Base-by-base conservation (phyloP, 2,797 vertebrate species). In the Cyprinella venusta region DNA sequence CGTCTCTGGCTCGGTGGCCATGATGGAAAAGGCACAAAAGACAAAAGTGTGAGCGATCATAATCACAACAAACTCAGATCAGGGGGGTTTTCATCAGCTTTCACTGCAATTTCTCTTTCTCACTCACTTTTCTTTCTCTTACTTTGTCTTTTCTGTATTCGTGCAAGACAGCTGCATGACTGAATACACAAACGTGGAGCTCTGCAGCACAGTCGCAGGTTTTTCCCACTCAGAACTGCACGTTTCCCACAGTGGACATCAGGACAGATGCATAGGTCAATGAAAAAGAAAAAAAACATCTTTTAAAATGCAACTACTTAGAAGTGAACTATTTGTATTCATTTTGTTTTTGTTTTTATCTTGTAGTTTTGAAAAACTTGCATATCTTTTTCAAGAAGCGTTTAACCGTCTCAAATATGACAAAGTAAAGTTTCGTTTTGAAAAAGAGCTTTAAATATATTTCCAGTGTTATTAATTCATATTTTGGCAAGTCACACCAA, bases 31-130 rank as follows among this genome's bases (percentile, higher is more conserved):
- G 45, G 61, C 30, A 80, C 69, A 76, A 68, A 83, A 63, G 7
- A 26, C 54, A 38, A 59, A 83, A 69, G 36, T 82, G 64, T 67
- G 80, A 82, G 36, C 9, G 54, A 42, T 33, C 19, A 50, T 65
- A 48, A 79, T 79, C 33, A 68, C 48, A 36, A 18, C 16, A 8
- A 33, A 45, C 74, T 87, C 40, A 30, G 24, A 61, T 81, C 69
- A 81, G 54, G 45, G 79, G 80, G 79, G 50, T 76, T 48, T 65
- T 69, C 76, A 76, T 63, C n/a, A n/a, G n/a, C n/a, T n/a, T n/a
- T 21, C 54, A 40, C 38, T n/a, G 48, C 38, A 26, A 70, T 75
- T 81, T 65, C 45, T 79, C 61, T 38, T 40, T 79, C 7, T 80
- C 24, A 5, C 38, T 30, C 26, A 9, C 64, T 70, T 70, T 78